Evolutionary conservation across 2,888 invertebrate species (phyloP), one percentile per base, ranked within the genome.

Genomic region (Crematogaster levior): DNA sequence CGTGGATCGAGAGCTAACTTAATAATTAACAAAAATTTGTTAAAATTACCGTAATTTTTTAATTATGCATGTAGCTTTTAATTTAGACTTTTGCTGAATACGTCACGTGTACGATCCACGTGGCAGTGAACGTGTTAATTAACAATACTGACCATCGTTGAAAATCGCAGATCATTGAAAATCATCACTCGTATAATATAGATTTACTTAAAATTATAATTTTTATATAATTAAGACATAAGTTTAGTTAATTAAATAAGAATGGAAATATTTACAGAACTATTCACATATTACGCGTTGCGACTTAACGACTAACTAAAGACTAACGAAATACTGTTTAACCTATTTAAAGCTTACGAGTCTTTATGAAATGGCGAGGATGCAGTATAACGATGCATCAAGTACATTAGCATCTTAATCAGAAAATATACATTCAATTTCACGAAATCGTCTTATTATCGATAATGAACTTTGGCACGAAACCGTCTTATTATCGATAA

Each of bases 341-440:
- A 56, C 53, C 56, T 77, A 72, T 61, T 89, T 91, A 91, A 91
- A 90, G 91, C 90, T 89, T 88, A 83, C 34, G 85, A 81, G 84
- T 86, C 86, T 91, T 87, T 84, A 85, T 80, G 86, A 87, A 86
- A 89, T 89, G 56, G 88, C 87, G 86, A 90, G 86, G 86, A 88
- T 86, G 86, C 84, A 81, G 83, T 12, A 15, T 43, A 43, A 21
- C 10, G 43, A 56, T 53, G 51, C 66, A 53, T 40, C 34, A 40
- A 68, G 10, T 58, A 46, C 74, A 40, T 10, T 48, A 72, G 24
- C 9, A 37, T 80, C 73, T 60, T 48, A 24, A 7, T 51, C 0
- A 27, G 2, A 37, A 72, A 34, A 58, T 24, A 0, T 46, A 46
- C 21, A 81, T 24, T 82, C 6, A 48, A 68, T 68, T 77, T 77